Percentiles rank a stretch among this genome's conserved stretches.
Evolutionary conservation across 2,888 invertebrate species (phyloP).

Genomic region (Tanypteryx hageni): DNA sequence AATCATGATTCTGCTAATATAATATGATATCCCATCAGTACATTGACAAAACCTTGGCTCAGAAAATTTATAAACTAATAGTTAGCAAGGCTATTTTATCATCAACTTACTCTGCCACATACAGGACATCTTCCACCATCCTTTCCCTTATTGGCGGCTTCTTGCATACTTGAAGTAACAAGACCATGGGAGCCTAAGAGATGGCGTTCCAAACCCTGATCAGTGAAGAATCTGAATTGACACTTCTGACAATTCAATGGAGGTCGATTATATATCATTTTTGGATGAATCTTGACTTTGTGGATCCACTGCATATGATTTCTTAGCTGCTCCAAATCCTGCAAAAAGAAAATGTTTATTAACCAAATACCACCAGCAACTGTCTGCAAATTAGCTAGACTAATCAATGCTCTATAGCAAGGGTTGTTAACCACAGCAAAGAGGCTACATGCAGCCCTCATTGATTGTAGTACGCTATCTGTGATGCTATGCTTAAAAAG

Average conservation of each 20-base stretch:
- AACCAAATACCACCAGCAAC: neutral
- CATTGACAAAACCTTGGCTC: too few relatives aligned
- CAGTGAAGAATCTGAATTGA: slow-evolving; percentile 97
- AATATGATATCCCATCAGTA: too few relatives aligned
- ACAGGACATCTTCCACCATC: slow-evolving; percentile 96
- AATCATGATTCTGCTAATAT: too few relatives aligned
- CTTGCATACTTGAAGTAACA: slow-evolving; percentile 97
- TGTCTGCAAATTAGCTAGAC: too few relatives aligned
- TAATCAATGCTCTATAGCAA: too few relatives aligned
- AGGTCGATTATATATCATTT: slow-evolving; percentile 96
- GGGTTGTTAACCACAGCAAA: too few relatives aligned
- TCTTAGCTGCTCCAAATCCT: slow-evolving; percentile 92
- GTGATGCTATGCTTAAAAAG: too few relatives aligned
- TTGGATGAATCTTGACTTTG: slow-evolving; percentile 96
- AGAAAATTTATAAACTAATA: neutral
- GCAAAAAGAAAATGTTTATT: slow-evolving; percentile 65
- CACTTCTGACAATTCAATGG: slow-evolving; percentile 97
- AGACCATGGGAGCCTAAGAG: slow-evolving; percentile 95
- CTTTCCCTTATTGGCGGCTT: slow-evolving; percentile 95
- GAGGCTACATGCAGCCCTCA: too few relatives aligned
- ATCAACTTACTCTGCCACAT: slow-evolving; percentile 88
- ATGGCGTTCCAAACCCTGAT: slow-evolving; percentile 97
- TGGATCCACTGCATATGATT: slow-evolving; percentile 99
- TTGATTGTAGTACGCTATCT: too few relatives aligned
- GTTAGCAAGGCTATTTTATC: neutral